These are phyloP conservation scores for Tethea ocularis DNA, from an alignment of 2,888 invertebrate species.

Conservation along the genomic window DNA sequence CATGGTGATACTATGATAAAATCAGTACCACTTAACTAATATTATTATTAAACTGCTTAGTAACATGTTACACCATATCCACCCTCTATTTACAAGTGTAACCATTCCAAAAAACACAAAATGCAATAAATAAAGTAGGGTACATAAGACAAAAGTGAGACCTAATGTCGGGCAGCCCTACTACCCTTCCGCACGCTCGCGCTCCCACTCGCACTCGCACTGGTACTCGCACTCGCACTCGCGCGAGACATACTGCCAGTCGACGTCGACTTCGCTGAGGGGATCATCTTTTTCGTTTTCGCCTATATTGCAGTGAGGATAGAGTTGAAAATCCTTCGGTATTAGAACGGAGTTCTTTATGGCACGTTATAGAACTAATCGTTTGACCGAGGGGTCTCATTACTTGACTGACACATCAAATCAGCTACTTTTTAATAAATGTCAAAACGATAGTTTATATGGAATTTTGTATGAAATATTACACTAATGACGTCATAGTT, in stretches of 20 bases:
- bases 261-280: conserved; percentile 15
- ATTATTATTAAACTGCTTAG: too few species aligned
- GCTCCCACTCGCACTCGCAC: conserved; percentile 12
- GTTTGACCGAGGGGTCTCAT: too few species aligned
- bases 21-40: too few species aligned
- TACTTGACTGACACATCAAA: too few species aligned
- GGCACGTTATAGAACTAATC: too few species aligned
- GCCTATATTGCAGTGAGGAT: background rate
- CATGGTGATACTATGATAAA: too few species aligned
- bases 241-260: too few species aligned
- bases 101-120: background rate
- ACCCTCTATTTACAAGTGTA: background rate
- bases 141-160: conserved; percentile 13
- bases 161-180: conserved; percentile 47
- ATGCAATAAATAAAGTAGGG: background rate
- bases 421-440: too few species aligned
- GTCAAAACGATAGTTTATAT: too few species aligned
- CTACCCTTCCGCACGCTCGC: conserved; percentile 33
- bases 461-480: too few species aligned
- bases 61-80: background rate
- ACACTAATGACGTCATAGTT: too few species aligned
- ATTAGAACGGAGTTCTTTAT: too few species aligned
- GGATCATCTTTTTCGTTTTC: conserved; percentile 33
- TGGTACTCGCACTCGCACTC: background rate
- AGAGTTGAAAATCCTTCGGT: background rate